Base-by-base conservation (phyloP, 1,140 invertebrate species). In the Saccostrea glomerata region DNA sequence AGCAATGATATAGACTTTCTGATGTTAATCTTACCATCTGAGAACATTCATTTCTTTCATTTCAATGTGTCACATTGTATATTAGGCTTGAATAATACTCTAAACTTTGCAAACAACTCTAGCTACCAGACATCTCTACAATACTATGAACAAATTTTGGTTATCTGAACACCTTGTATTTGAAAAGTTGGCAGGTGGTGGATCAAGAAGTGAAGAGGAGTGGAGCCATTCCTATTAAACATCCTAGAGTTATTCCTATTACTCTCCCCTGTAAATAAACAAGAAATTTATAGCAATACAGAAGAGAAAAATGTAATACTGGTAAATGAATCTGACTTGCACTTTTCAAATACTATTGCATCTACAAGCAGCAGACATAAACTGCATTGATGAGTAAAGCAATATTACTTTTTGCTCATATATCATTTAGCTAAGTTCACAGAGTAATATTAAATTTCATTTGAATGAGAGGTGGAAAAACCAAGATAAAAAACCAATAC, bases 241-340 rank as follows among this genome's bases (percentile, higher is more conserved):
- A 88, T 30, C 87, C 87, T n/a, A 88, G 85, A 86, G 30, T 47
- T 60, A 88, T 84, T n/a, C 87, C 87, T 9, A 88, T 56, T 12
- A 83, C 87, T 25, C 66, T 55, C 12, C 84, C 84, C 87, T 88
- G 84, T 36, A 83, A 47, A 23, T 56, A 60, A 36, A 23, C 7
- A 47, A 47, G 6, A 47, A 47, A n/a, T 5, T 6, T 47, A 47
- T 36, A 36, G 47, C 47, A 47, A 47, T 7, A 9, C 6, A 5
- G 47, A 47, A 47, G 6, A 47, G 6, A 47, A 47, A 47, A 47
- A 47, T 47, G 9, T 47, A 47, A 47, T 47, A 36, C 30, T 36
- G 30, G 30, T 36, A 47, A 47, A 47, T 47, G 47, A 47, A 47
- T 47, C 47, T 47, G 1, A 47, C 5, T 9, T 7, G 47, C 6